These are phyloP conservation scores for Homarus americanus DNA, from an alignment of 1,140 invertebrate species.

Conservation along the genomic window DNA sequence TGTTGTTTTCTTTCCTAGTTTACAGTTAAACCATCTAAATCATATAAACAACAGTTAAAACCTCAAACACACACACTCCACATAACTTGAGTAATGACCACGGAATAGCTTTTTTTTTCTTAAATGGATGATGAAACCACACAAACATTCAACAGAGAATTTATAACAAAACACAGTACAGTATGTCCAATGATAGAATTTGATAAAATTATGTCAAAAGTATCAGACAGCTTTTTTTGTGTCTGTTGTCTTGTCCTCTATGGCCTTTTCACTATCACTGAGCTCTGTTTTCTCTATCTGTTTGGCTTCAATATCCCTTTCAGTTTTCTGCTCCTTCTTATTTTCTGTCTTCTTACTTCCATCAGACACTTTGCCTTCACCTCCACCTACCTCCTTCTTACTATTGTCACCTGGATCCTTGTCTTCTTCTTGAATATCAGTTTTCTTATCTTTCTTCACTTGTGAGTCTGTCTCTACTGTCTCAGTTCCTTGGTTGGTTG, in stretches of 20 bases:
- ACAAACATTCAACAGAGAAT: too few relatives aligned
- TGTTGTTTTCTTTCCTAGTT: background rate
- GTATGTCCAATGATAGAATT: background rate
- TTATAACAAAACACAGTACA: background rate
- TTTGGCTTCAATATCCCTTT: background rate
- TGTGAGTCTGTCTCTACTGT: background rate
- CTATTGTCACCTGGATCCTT: background rate
- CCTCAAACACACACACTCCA: too few relatives aligned
- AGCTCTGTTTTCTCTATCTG: background rate
- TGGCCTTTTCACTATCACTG: background rate
- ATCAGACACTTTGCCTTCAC: background rate
- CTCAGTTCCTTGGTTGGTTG: background rate
- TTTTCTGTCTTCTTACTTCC: background rate
- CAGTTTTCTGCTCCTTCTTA: background rate
- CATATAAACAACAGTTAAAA: too few relatives aligned
- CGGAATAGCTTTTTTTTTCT: too few relatives aligned
- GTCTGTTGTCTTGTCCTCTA: too few relatives aligned
- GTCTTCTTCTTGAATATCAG: background rate
- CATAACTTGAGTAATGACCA: too few relatives aligned
- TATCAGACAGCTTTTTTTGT: background rate
- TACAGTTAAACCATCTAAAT: too few relatives aligned
- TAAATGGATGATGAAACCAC: too few relatives aligned
- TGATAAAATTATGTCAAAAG: background rate
- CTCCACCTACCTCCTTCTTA: background rate
- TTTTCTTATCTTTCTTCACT: background rate